Base-by-base conservation (phyloP, 2,888 invertebrate genomes). In the Loripinus fragilis region DNA sequence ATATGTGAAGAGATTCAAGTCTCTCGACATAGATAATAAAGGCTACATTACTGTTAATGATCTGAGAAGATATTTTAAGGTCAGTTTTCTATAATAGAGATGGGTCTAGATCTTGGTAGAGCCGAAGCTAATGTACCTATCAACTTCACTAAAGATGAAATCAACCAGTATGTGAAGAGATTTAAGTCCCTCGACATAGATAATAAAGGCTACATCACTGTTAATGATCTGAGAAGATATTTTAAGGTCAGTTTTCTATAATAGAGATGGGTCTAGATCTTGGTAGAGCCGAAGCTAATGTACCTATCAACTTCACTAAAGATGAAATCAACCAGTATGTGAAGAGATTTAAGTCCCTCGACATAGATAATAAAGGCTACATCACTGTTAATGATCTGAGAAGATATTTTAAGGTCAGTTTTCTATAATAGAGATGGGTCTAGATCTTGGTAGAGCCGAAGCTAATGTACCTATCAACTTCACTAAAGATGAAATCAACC, bases 31-130 rank as follows among this genome's bases (percentile, higher is more conserved):
- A 90, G 99, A 99, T 92, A 96, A 97, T 91, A 99, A 99, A 94
- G 99, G 99, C 88, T 99, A 97, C 94, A 98, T 99, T 79, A 99
- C 99, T 33, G 97, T 99, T 90, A 99, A 98, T 93, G 99, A 99
- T 93, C 97, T 99, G 86, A 95, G 99, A 87, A 95, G 97, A 92
- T 97, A 98, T 93, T 96, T 99, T 78, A 98, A 99, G 97, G 99
- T 99, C 94, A 91, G 90, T 76, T 45, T 33, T 23, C 17, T 35
- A 38, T n/a, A n/a, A n/a, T n/a, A 88, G 99, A 99, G 95, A 99
- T 99, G 99, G 99, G 99, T 42, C 97, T 97, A 90, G 96, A 96
- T 94, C 97, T 99, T 71, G 98, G 98, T 94, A 95, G 97, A 73
- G 96, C 96, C 41, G 96, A 97, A 8, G 72, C 96, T 96, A 92